Conservation (phyloP, 2,113 vertebrate species). For the Sebastes schlegelii region DNA sequence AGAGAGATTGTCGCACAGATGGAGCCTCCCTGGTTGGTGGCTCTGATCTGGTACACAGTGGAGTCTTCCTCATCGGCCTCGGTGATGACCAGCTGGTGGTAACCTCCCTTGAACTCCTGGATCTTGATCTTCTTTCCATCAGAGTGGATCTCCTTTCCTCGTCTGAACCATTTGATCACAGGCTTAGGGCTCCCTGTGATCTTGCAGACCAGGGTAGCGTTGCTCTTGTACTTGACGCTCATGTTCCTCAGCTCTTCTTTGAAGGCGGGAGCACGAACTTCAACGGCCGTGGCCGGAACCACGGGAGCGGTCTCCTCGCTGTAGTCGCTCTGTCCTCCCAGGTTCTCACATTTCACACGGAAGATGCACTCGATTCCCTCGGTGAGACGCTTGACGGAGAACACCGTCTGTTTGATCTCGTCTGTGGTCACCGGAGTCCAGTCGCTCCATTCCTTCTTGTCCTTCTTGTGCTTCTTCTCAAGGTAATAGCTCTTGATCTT, state of each 20-base stretch:
- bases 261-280: conserved; percentile 93
- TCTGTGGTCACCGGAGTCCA: conserved; percentile 95
- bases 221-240: conserved; percentile 95
- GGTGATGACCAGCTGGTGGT: conserved; percentile 93
- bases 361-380: conserved; percentile 94
- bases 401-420: conserved; percentile 97
- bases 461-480: conserved; percentile 95
- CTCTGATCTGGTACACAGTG: conserved; percentile 97
- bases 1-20: conserved; percentile 95
- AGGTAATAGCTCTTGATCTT: conserved; percentile 97
- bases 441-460: conserved; percentile 92
- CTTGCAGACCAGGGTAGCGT: conserved; percentile 97
- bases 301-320: conserved; percentile 91
- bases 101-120: conserved; percentile 98
- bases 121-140: conserved; percentile 96
- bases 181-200: conserved; percentile 96
- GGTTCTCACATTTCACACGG: conserved; percentile 98
- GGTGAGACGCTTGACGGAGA: conserved; percentile 91
- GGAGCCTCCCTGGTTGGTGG: conserved; percentile 98
- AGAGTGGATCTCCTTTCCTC: conserved; percentile 96
- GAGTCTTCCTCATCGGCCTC: conserved; percentile 95
- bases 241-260: conserved; percentile 98
- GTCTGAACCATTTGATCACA: conserved; percentile 97
- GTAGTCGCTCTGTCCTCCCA: conserved; percentile 96
- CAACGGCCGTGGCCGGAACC: conserved; percentile 88